Base-by-base conservation (phyloP, 2,797 vertebrate species). In the Rhynchonycteris naso region DNA sequence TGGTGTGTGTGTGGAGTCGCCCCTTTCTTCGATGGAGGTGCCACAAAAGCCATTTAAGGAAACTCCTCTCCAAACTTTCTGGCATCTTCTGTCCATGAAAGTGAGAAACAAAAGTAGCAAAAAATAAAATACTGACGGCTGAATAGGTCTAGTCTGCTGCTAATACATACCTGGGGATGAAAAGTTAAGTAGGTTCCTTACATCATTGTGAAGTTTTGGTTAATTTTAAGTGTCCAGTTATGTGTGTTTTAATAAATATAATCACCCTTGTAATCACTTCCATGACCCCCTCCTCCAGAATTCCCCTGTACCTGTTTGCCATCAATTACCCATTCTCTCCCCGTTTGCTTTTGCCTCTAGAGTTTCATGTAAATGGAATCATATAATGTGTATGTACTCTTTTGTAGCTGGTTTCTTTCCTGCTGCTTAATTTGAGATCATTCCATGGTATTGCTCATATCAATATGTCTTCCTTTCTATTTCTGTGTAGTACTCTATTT, bases 401-500 rank as follows among this genome's bases (percentile, higher is more conserved):
- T 93, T 58, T 65, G 24, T 72, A 13, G 81, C 63, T 54, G 52
- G 63, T 81, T 82, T 75, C 52, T 90, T 81, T 56, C 54, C 22
- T 7, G 3, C 35, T 12, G 1, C 30, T 14, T 54, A 38, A 43
- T 71, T 61, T 43, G 65, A 93, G 33, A 50, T 69, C 26, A 33
- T 66, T 71, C 63, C 47, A 66, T 50, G 79, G 28, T 33, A 24
- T 54, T 76, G 19, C 69, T 43, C 76, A 1, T 59, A 30, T 50
- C 38, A 10, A 19, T 28, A 2, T 50, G 78, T 59, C 38, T 59
- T 92, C 79, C 19, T 92, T 81, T 93, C 82, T 61, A 18, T 61
- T 79, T 50, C 91, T 35, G 50, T 88, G 61, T 81, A 93, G 38
- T 74, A 81, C 88, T 93, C 85, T 91, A 43, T 65, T 81, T 94